Percentiles rank a stretch among this genome's conserved stretches.
These are phyloP conservation scores for Drosophila truncata DNA, from an alignment of 1,140 invertebrate species.

Conservation along the genomic window DNA sequence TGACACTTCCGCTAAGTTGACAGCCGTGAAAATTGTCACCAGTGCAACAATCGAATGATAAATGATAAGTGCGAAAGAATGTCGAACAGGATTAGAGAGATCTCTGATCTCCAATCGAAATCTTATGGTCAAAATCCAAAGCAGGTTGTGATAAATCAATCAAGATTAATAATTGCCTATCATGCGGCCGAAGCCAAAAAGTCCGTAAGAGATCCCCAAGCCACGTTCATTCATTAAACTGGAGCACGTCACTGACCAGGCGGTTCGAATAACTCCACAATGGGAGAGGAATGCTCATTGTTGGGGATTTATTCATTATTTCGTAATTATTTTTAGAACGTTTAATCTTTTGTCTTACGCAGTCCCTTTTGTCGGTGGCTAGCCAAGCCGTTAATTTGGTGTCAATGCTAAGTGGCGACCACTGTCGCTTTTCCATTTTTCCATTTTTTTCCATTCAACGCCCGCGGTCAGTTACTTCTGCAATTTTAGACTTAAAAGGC, in stretches of 20 bases:
- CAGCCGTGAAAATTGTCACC: conserved; percentile 82
- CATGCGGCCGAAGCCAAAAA: conserved; percentile 28
- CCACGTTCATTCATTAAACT: conserved; percentile 72
- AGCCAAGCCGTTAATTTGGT: conserved; percentile 60
- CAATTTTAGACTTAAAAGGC: conserved; percentile 84
- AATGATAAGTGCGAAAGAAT: conserved; percentile 80
- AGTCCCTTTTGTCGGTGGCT: conserved; percentile 59
- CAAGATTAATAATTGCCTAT: conserved; percentile 78
- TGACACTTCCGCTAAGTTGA: conserved; percentile 85
- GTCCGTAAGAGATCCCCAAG: conserved; percentile 15
- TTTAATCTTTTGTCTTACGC: conserved; percentile 49
- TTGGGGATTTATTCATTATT: conserved; percentile 21
- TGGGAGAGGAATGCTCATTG: conserved; percentile 72
- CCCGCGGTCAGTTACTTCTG: conserved; percentile 78
- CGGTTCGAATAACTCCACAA: conserved; percentile 75
- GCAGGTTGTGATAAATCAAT: conserved; percentile 73
- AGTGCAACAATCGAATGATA: conserved; percentile 78
- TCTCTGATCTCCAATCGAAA: conserved; percentile 25
- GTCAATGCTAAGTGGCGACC: conserved; percentile 79
- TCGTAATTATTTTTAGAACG: conserved; percentile 68
- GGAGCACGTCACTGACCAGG: conserved; percentile 63
- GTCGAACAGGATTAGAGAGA: conserved; percentile 71
- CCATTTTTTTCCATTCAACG: conserved; percentile 56
- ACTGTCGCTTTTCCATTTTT: conserved; percentile 33
- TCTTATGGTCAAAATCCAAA: conserved; percentile 1